phyloP scores from a whole-genome alignment of 1,140 invertebrate species.

The Lepidotrigona ventralis region DNA sequence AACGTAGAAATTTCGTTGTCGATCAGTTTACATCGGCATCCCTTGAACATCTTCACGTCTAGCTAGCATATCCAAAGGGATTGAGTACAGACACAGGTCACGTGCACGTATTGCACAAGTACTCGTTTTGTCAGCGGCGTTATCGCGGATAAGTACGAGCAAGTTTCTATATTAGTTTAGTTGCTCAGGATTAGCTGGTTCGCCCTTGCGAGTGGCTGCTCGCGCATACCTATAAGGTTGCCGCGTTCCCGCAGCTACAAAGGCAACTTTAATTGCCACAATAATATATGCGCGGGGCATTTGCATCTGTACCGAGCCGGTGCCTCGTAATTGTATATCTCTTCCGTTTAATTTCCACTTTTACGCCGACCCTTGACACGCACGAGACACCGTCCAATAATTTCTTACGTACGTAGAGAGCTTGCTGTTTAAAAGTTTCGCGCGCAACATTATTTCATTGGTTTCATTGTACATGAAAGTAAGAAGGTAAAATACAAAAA shows the following conservation, averaged over 20 bases:
- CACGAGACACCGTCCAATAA: neutral
- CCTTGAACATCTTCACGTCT: neutral
- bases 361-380: conserved; percentile 27
- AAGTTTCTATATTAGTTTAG: conserved; percentile 47
- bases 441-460: neutral
- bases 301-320: conserved; percentile 5
- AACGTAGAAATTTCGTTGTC: neutral
- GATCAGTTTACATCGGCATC: neutral
- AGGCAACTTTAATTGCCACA: conserved; percentile 38
- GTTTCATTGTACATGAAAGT: neutral
- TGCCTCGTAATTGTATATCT: neutral
- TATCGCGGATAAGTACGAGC: conserved; percentile 23
- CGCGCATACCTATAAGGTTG: conserved; percentile 33
- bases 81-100: neutral
- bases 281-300: conserved; percentile 22
- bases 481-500: too few species aligned
- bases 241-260: neutral
- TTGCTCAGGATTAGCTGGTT: conserved; percentile 18
- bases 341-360: conserved; percentile 19
- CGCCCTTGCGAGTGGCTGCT: conserved; percentile 1
- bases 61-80: neutral
- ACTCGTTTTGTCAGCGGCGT: conserved; percentile 18
- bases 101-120: conserved; percentile 4
- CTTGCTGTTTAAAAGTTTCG: too few species aligned
- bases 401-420: neutral